Percentiles rank a stretch among this genome's conserved stretches.
Conservation (phyloP, 2,797 vertebrate species). For the Girardinus metallicus region DNA sequence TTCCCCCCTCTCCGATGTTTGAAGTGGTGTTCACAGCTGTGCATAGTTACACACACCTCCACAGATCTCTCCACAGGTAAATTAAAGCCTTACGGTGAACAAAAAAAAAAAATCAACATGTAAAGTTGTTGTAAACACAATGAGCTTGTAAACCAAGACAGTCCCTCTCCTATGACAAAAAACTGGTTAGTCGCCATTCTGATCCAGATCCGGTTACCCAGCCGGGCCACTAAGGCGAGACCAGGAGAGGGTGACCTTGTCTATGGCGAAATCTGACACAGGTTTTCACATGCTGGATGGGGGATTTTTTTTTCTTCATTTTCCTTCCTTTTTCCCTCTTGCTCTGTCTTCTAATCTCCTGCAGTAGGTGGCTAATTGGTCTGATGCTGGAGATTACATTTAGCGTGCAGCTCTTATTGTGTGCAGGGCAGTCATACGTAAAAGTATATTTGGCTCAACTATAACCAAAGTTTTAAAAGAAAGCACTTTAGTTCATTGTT, state of each 20-base stretch:
- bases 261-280: slow-evolving; percentile 76
- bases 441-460: slow-evolving; percentile 21
- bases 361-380: slow-evolving; percentile 69
- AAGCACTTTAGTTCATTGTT: not conserved
- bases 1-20: slow-evolving; percentile 13
- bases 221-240: slow-evolving; percentile 61
- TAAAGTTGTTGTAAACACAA: slow-evolving; percentile 54
- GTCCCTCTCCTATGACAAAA: slow-evolving; percentile 59
- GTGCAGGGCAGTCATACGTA: slow-evolving; percentile 30
- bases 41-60: slow-evolving; percentile 24
- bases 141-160: slow-evolving; percentile 55
- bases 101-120: slow-evolving; percentile 13
- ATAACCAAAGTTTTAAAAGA: not conserved
- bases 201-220: slow-evolving; percentile 62
- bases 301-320: slow-evolving; percentile 53
- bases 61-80: slow-evolving; percentile 26
- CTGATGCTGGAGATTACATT: slow-evolving; percentile 63
- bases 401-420: slow-evolving; percentile 40
- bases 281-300: slow-evolving; percentile 75
- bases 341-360: slow-evolving; percentile 58
- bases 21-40: slow-evolving; percentile 38
- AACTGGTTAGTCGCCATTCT: slow-evolving; percentile 70
- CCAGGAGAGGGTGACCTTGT: slow-evolving; percentile 76
- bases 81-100: slow-evolving; percentile 26
- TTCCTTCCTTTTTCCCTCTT: slow-evolving; percentile 8